Evolutionary conservation across 2,797 vertebrate species (phyloP), one percentile per base, ranked within the genome.

Genomic region (Odontamblyopus rebecca): DNA sequence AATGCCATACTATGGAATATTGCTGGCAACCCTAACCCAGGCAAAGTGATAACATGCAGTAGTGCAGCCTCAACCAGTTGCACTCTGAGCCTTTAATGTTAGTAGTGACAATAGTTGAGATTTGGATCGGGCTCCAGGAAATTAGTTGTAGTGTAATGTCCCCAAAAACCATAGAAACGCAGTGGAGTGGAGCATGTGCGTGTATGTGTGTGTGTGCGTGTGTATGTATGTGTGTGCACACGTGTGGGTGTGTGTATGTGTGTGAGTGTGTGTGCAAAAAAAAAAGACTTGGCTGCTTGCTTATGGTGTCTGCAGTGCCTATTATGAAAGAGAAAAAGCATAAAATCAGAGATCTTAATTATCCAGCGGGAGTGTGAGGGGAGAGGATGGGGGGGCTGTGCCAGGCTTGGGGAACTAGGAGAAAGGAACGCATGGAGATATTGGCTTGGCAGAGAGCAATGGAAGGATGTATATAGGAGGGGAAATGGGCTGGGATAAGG

Each of bases 341-440:
- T 90, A 91, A 92, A 92, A 93, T 92, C 86, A 81, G 88, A 89
- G 84, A 90, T 87, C 86, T 89, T 93, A 93, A 93, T 94, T 93
- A 92, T 85, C 90, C 80, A 80, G 79, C 71, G 87, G 77, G 82
- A 85, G 84, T 60, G 50, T 51, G 76, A 68, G 74, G 71, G 69
- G 75, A 73, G 53, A 60, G 27, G 27, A 60, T 27, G 35, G 76
- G 63, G 63, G 62, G 48, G 57, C 61, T 66, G 66, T n/a, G 61
- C 48, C 29, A 53, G 62, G 64, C 5, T 50, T 29, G 77, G 27
- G 57, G 75, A 71, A 53, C 30, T 35, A 35, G 27, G 76, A 32
- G 48, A 77, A 71, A 51, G 38, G 77, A 32, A 35, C 75, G 44
- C 13, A 62, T 48, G 15, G 63, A 70, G 76, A 35, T 70, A 51